Percentiles rank a stretch among this genome's conserved stretches.
phyloP scores from a whole-genome alignment of 2,797 vertebrate genomes.

The Brachyrhaphis roseni region DNA sequence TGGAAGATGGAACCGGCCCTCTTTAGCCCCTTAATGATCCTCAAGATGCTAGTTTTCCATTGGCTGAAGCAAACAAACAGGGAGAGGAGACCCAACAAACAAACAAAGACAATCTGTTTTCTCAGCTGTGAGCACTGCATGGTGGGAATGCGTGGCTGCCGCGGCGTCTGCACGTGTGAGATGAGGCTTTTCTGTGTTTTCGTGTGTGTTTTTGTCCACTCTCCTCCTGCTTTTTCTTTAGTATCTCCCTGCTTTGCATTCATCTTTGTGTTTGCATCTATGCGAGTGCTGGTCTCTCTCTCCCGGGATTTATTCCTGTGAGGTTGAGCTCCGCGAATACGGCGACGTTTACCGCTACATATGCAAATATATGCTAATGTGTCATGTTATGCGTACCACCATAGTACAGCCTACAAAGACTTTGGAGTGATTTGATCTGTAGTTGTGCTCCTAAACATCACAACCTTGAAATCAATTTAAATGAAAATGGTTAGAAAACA shows the following conservation, averaged over 20 bases:
- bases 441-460: conserved; percentile 10
- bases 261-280: conserved; percentile 9
- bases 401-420: conserved; percentile 17
- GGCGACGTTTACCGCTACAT: conserved; percentile 17
- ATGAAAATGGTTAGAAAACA: not conserved
- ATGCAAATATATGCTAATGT: conserved; percentile 41
- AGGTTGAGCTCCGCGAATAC: conserved; percentile 38
- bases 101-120: conserved; percentile 77
- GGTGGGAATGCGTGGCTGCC: conserved; percentile 45
- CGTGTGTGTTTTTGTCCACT: conserved; percentile 28
- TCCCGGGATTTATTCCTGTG: conserved; percentile 22
- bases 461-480: not conserved
- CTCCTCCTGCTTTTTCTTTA: not conserved
- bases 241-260: conserved; percentile 2
- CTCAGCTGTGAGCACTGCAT: conserved; percentile 68
- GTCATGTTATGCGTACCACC: not conserved
- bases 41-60: conserved; percentile 72
- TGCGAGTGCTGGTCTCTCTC: not conserved
- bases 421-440: conserved; percentile 31
- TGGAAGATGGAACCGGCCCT: conserved; percentile 50
- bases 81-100: conserved; percentile 70
- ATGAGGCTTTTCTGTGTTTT: conserved; percentile 21
- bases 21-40: conserved; percentile 72
- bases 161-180: conserved; percentile 32
- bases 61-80: conserved; percentile 74